These are phyloP conservation scores for Aix galericulata DNA, from an alignment of 2,113 vertebrate species.

Conservation along the genomic window DNA sequence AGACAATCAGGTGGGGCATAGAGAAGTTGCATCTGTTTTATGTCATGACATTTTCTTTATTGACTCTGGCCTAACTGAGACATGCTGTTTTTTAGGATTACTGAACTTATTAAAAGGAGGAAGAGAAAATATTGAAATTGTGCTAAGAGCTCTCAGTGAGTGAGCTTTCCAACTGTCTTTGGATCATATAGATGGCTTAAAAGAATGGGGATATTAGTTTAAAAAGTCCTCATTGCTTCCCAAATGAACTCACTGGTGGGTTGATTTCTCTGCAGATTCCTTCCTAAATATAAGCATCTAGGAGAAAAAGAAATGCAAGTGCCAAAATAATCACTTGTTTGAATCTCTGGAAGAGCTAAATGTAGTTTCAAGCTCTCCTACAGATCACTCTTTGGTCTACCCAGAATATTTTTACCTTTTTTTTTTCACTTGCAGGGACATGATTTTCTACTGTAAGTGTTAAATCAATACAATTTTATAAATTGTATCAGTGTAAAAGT, in stretches of 20 bases:
- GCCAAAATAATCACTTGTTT: not conserved
- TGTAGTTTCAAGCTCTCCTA: not conserved
- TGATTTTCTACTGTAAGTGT: constrained; percentile 19
- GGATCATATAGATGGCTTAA: not conserved
- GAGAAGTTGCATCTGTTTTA: not conserved
- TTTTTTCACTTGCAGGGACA: not conserved
- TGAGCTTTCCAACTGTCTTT: not conserved
- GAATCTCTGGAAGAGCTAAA: not conserved
- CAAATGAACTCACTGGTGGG: not conserved
- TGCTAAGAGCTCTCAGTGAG: not conserved
- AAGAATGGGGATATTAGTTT: not conserved
- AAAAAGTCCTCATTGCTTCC: not conserved
- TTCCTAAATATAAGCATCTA: not conserved
- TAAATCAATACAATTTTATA: constrained; percentile 55
- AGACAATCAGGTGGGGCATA: not conserved
- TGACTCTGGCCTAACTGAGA: not conserved
- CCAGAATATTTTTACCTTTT: constrained; percentile 2
- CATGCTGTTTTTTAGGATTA: not conserved
- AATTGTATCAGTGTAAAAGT: constrained; percentile 29
- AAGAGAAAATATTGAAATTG: not conserved
- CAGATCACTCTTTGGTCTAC: not conserved
- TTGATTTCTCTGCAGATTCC: not conserved
- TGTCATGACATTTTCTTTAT: not conserved
- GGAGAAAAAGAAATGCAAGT: not conserved
- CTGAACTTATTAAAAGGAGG: not conserved